These are phyloP conservation scores for Eptatretus burgeri DNA, from an alignment of 2,113 vertebrate genomes.

Conservation along the genomic window DNA sequence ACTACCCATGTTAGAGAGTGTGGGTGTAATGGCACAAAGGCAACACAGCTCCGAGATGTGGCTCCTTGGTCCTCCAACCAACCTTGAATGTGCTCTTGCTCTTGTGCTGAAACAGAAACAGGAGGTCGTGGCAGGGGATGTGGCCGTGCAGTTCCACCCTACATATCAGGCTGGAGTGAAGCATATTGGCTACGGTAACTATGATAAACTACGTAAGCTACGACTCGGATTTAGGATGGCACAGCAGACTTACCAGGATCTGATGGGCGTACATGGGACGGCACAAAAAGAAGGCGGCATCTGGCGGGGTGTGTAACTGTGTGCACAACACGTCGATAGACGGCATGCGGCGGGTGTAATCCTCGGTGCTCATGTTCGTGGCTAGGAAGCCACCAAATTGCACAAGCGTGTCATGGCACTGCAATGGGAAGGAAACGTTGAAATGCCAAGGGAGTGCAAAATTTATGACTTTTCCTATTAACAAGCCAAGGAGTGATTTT, in stretches of 20 bases:
- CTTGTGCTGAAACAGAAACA: too few species aligned
- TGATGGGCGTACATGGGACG: constrained; percentile 94
- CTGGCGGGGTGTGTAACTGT: constrained; percentile 79
- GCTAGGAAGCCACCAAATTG: constrained; percentile 95
- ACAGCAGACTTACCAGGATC: constrained; percentile 50
- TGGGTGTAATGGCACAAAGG: too few species aligned
- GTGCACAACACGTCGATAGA: constrained; percentile 86
- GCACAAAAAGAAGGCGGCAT: constrained; percentile 87
- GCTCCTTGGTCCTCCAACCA: too few species aligned
- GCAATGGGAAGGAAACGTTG: constrained; percentile 12
- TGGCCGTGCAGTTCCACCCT: too few species aligned
- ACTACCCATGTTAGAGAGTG: too few species aligned
- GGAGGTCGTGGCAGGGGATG: too few species aligned
- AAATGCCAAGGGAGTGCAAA: too few species aligned
- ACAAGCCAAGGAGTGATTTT: too few species aligned
- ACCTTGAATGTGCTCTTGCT: too few species aligned
- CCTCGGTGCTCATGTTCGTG: constrained; percentile 91
- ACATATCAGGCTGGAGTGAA: not conserved
- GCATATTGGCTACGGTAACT: not conserved
- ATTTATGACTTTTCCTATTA: too few species aligned
- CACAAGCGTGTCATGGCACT: constrained; percentile 92
- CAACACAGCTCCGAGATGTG: too few species aligned
- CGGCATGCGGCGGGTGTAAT: constrained; percentile 90
- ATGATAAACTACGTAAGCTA: not conserved
- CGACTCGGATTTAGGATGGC: not conserved